Percentiles rank a stretch among this genome's conserved stretches.
These are phyloP conservation scores for Gonioctena quinquepunctata DNA, from an alignment of 1,140 invertebrate species.

Conservation along the genomic window DNA sequence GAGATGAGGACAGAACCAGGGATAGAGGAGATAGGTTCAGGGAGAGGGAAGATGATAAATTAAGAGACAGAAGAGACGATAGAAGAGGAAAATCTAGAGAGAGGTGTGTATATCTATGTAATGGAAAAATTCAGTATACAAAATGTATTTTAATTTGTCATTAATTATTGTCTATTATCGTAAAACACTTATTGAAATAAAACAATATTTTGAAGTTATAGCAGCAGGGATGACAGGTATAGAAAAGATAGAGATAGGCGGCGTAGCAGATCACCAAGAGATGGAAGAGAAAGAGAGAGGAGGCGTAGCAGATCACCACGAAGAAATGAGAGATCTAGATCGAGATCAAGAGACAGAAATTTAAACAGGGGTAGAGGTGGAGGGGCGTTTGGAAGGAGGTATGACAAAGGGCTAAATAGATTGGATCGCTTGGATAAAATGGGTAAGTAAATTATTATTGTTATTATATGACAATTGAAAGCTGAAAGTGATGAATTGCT, in stretches of 20 bases:
- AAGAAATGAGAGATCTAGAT: conserved; percentile 26
- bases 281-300: conserved; percentile 51
- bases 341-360: conserved; percentile 26
- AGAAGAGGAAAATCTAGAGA: neutral
- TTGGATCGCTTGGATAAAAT: conserved; percentile 26
- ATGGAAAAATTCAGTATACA: too few relatives aligned
- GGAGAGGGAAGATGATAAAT: conserved; percentile 15
- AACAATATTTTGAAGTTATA: neutral
- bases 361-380: conserved; percentile 21
- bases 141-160: neutral
- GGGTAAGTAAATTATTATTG: too few relatives aligned
- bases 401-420: conserved; percentile 20
- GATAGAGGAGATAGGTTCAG: conserved; percentile 26
- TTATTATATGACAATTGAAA: too few relatives aligned
- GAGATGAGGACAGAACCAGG: conserved; percentile 26
- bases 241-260: conserved; percentile 31
- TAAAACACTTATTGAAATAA: neutral
- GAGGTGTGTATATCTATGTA: neutral
- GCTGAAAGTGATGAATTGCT: too few relatives aligned
- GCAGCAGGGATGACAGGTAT: conserved; percentile 16
- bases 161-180: neutral
- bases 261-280: conserved; percentile 42
- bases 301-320: conserved; percentile 34
- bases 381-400: conserved; percentile 20
- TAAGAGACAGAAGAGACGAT: conserved; percentile 1